Base-by-base conservation (phyloP, 2,113 vertebrate genomes). In the Cynopterus brachyotis region DNA sequence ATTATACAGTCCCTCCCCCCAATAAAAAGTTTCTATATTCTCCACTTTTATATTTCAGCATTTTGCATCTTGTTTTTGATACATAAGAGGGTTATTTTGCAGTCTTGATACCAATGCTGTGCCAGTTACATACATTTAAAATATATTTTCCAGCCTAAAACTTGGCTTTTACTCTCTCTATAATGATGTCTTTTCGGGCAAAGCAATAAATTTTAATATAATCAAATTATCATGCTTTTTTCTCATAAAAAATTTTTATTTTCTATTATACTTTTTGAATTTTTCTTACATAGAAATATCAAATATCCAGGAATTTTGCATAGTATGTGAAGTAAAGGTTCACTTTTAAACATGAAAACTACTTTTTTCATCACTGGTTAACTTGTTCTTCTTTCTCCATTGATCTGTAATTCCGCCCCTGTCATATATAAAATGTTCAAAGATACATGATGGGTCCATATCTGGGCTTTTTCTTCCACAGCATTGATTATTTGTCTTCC, bases 141-240 rank as follows among this genome's bases (percentile, higher is more conserved):
- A 62, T 50, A 45, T 55, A 72, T 50, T 85, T 66, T 73, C n/a
- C 30, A 69, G 9, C 9, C 22, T 53, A 37, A 86, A 76, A 60
- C 10, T 22, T 53, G 16, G 32, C 2, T 81, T 64, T 57, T 40
- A 35, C 11, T 35, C 9, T 81, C 89, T 47, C 2, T n/a, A 45
- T 47, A 95, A 47, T n/a, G 10, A 3, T 62, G 16, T 47, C 22
- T 84, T 94, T 89, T 53, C 24, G 78, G 6, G 53, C 2, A 55
- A 66, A 66, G 37, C 16, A 79, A 45, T 72, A 37, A 16, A 91
- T 70, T 70, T 95, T 60, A 93, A 73, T 22, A 67, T 60, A 73
- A 94, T 84, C 69, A 70, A 79, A 20, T 40, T 55, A 75, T 73
- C 28, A 55, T 1, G 53, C 5, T 22, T 79, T 59, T 89, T 55